Percentiles rank a stretch among this genome's conserved stretches.
Evolutionary conservation across 2,888 invertebrate genomes (phyloP).

Genomic region (Luperina testacea): DNA sequence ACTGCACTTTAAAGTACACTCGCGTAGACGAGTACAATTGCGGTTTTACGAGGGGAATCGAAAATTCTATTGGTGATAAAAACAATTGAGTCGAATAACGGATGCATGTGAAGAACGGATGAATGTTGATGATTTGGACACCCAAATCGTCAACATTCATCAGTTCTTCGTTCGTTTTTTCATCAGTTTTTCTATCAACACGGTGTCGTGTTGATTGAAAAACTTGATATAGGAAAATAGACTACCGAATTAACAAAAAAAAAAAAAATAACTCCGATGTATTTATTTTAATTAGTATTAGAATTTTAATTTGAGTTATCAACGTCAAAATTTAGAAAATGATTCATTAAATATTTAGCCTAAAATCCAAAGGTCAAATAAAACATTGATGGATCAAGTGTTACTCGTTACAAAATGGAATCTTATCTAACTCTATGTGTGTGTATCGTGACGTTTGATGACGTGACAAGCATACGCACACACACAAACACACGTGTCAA

Average conservation of each 20-base stretch:
- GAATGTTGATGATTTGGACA: background rate
- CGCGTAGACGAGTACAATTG: slow-evolving; percentile 60
- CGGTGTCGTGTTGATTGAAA: background rate
- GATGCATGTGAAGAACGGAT: slow-evolving; percentile 7
- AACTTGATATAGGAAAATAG: background rate
- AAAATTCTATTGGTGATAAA: slow-evolving; percentile 45
- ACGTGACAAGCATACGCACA: slow-evolving; percentile 72
- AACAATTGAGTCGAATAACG: slow-evolving; percentile 30
- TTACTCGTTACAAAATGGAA: slow-evolving; percentile 63
- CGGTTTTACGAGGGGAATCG: slow-evolving; percentile 48
- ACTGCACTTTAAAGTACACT: slow-evolving; percentile 54
- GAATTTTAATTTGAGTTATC: background rate
- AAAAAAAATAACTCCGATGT: background rate
- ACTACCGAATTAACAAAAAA: background rate
- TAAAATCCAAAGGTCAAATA: background rate
- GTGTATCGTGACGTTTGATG: slow-evolving; percentile 61
- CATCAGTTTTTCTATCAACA: no score
- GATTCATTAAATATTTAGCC: no score
- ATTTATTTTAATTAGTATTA: background rate
- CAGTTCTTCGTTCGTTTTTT: no score
- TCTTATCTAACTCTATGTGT: slow-evolving; percentile 72
- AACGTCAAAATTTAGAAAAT: background rate
- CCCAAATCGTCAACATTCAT: no score
- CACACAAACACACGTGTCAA: slow-evolving; percentile 63
- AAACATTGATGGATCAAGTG: background rate